Evolutionary conservation across 2,888 invertebrate genomes (phyloP).

Genomic region (Linnaemya vulpina): DNA sequence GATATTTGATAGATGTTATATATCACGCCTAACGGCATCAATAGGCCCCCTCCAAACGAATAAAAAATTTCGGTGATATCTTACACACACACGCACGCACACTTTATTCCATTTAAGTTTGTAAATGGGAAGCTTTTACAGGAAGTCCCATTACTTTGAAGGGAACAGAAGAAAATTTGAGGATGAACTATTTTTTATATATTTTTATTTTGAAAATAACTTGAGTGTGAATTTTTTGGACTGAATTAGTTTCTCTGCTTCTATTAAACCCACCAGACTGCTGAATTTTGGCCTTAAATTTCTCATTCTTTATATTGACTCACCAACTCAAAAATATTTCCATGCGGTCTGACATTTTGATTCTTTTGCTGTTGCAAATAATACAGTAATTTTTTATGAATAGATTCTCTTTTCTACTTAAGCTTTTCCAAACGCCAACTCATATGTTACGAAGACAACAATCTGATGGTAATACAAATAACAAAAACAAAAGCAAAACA

Average conservation of each 20-base stretch:
- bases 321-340: neutral
- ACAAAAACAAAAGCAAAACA: neutral
- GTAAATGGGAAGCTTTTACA: no score
- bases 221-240: no score
- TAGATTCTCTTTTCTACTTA: conserved; percentile 6
- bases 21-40: no score
- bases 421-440: conserved; percentile 56
- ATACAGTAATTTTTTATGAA: conserved; percentile 8
- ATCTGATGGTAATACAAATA: conserved; percentile 29
- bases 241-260: neutral
- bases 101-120: no score
- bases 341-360: neutral
- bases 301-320: neutral
- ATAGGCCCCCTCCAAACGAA: no score
- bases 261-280: neutral
- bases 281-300: neutral
- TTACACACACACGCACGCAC: no score
- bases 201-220: no score
- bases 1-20: no score
- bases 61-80: no score
- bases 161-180: no score
- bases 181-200: no score
- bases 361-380: conserved; percentile 3
- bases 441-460: conserved; percentile 41
- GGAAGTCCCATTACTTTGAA: no score